Evolutionary conservation across 2,888 invertebrate genomes (phyloP).

Genomic region (Hypselothyrea guttata): DNA sequence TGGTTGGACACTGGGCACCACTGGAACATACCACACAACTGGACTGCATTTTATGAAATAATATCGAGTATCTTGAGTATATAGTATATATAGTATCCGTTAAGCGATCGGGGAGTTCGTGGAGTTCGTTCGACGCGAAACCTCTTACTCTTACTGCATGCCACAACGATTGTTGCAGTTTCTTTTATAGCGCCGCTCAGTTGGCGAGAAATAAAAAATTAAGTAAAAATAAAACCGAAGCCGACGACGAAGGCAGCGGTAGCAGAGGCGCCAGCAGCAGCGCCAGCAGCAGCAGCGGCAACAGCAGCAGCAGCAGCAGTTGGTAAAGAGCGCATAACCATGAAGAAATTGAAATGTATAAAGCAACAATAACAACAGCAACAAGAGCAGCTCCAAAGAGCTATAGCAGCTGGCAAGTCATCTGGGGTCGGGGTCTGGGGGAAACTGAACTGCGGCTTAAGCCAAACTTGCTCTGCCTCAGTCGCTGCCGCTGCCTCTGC

Average conservation of each 20-base stretch:
- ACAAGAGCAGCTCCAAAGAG: constrained; percentile 8
- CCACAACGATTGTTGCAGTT: constrained; percentile 79
- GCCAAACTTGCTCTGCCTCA: constrained; percentile 1
- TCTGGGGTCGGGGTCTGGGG: constrained; percentile 54
- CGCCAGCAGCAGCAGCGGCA: constrained; percentile 18
- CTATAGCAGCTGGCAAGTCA: constrained; percentile 69
- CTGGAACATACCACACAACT: constrained; percentile 80
- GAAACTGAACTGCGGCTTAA: constrained; percentile 48
- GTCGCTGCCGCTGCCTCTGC: not conserved
- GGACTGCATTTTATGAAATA: constrained; percentile 79
- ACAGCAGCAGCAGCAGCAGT: constrained; percentile 42
- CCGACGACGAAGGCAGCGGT: constrained; percentile 20
- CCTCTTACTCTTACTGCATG: constrained; percentile 82
- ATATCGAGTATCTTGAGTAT: constrained; percentile 11
- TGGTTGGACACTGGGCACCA: not conserved
- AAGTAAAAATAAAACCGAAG: constrained; percentile 64
- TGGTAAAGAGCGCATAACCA: constrained; percentile 77
- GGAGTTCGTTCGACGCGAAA: constrained; percentile 78
- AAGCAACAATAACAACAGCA: constrained; percentile 29
- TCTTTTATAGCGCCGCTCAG: constrained; percentile 80
- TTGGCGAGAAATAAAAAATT: constrained; percentile 74
- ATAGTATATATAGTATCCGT: constrained; percentile 40
- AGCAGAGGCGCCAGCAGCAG: constrained; percentile 8
- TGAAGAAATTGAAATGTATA: constrained; percentile 77
- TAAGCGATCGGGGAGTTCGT: no score